A percentile compares a stretch with the other conserved stretches of the same genome.
Conservation (phyloP, 2,113 vertebrate species). For the Gnathonemus echidnorhynchus region DNA sequence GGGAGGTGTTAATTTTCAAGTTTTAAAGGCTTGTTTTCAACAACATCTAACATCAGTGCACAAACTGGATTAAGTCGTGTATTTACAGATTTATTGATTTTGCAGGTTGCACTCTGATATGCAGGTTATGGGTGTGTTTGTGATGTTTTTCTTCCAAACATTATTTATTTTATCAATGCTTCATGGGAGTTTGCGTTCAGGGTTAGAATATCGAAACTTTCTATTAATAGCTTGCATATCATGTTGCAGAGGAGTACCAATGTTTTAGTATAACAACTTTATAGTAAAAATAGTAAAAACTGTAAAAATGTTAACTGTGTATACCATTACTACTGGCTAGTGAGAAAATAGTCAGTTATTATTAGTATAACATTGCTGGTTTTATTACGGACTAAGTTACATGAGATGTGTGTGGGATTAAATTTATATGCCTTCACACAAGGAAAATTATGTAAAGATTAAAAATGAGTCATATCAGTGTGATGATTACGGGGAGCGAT, state of each 20-base stretch:
- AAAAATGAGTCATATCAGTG: conserved; percentile 45
- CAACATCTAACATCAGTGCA: not conserved
- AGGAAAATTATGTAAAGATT: not conserved
- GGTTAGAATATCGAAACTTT: not conserved
- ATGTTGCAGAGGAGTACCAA: not conserved
- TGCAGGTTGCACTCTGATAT: not conserved
- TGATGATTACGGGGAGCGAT: conserved; percentile 37
- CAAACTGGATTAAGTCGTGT: not conserved
- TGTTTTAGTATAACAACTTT: not conserved
- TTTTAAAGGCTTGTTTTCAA: not conserved
- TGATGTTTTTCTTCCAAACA: not conserved
- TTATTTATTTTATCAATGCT: not conserved
- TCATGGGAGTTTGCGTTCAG: not conserved
- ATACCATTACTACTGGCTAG: not conserved
- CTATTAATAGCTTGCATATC: not conserved
- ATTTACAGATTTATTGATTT: not conserved
- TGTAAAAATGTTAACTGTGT: not conserved
- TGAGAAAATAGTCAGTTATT: not conserved
- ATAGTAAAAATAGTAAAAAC: not conserved
- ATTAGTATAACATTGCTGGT: not conserved
- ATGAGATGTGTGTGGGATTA: not conserved
- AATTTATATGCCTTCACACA: not conserved
- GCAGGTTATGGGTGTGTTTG: not conserved
- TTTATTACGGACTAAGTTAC: not conserved
- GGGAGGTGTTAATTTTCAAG: not conserved